Conservation (phyloP, 2,113 vertebrate genomes). For the Hydropotes inermis region DNA sequence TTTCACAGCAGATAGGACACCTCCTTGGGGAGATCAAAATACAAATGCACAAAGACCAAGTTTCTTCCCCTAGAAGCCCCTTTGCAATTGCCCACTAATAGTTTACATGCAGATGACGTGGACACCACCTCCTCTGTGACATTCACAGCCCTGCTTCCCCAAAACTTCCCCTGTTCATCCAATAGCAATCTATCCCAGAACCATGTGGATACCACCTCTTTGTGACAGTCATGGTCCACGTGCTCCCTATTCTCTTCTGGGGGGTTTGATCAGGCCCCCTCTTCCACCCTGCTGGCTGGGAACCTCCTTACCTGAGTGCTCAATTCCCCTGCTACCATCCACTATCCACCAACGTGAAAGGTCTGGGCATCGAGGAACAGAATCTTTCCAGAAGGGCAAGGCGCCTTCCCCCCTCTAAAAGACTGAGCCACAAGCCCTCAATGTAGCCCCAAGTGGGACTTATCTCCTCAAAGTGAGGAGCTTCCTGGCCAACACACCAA, state of each 20-base stretch:
- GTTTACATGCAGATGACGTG: accelerated
- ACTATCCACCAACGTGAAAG: not conserved
- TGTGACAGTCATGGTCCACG: accelerated
- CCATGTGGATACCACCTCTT: not conserved
- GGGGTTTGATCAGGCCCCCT: not conserved
- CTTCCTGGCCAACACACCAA: not conserved
- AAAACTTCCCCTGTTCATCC: not conserved
- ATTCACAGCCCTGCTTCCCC: not conserved
- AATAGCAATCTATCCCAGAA: not conserved
- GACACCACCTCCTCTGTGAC: not conserved
- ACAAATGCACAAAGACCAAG: not conserved
- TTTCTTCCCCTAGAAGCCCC: not conserved
- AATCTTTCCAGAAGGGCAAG: not conserved
- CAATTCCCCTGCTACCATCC: not conserved
- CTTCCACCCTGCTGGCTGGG: not conserved
- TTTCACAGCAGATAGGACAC: not conserved
- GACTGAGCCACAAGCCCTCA: not conserved
- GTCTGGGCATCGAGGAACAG: accelerated
- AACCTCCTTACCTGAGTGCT: not conserved
- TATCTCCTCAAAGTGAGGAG: not conserved
- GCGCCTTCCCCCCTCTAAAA: accelerated
- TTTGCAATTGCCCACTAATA: not conserved
- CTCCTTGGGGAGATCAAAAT: not conserved
- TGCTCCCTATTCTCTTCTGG: not conserved
- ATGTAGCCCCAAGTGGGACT: not conserved